phyloP scores from a whole-genome alignment of 1,140 invertebrate species.

The Frieseomelitta varia region DNA sequence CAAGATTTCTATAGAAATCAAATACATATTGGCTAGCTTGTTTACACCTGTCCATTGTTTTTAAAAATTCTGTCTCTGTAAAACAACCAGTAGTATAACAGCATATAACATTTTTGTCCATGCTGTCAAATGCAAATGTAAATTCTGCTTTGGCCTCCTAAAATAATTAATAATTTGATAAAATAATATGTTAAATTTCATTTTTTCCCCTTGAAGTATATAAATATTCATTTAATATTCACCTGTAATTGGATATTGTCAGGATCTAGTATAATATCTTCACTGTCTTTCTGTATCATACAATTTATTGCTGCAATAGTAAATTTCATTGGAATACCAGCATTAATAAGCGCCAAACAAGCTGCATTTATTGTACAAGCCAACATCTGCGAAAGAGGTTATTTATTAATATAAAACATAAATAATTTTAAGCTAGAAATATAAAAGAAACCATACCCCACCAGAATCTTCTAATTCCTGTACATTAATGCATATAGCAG shows the following conservation, averaged over 20 bases:
- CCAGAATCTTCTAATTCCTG: constrained; percentile 94
- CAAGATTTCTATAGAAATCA: constrained; percentile 86
- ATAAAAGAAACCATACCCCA: constrained; percentile 84
- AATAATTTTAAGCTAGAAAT: neutral
- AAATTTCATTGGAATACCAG: constrained; percentile 90
- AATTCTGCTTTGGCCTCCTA: constrained; percentile 83
- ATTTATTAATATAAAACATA: neutral
- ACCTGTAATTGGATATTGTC: constrained; percentile 81
- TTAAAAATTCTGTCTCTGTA: constrained; percentile 85
- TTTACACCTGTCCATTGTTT: constrained; percentile 85
- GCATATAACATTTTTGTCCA: constrained; percentile 85
- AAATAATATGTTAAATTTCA: constrained; percentile 11
- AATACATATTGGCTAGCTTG: constrained; percentile 86
- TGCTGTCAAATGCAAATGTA: constrained; percentile 88
- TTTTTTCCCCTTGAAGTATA: constrained; percentile 5
- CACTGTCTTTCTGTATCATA: constrained; percentile 85
- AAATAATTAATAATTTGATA: constrained; percentile 48
- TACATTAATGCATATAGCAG: constrained; percentile 89
- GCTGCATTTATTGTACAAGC: constrained; percentile 91
- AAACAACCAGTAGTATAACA: constrained; percentile 87
- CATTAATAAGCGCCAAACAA: constrained; percentile 91
- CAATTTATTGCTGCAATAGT: constrained; percentile 90
- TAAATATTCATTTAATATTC: constrained; percentile 42
- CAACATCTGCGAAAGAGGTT: constrained; percentile 84
- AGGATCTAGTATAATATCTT: constrained; percentile 87